A percentile compares a stretch with the other conserved stretches of the same genome.
These are phyloP conservation scores for Callochromis pleurospilus DNA, from an alignment of 2,113 vertebrate species.

Conservation along the genomic window DNA sequence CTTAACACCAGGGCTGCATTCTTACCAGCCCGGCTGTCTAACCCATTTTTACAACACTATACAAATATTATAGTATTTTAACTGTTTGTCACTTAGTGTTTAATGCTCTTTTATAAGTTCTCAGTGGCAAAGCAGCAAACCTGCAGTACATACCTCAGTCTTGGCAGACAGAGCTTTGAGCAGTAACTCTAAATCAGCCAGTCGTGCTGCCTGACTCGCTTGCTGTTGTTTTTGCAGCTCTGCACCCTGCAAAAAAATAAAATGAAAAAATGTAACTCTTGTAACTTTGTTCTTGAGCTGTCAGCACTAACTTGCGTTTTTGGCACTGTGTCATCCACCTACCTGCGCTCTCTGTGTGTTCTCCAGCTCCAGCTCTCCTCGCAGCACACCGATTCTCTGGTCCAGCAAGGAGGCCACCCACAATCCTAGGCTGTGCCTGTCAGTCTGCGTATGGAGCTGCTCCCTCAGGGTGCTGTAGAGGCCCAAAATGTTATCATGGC, in stretches of 20 bases:
- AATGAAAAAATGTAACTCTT: not conserved
- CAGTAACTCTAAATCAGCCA: constrained; percentile 71
- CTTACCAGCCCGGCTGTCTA: not conserved
- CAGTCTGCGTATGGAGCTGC: constrained; percentile 68
- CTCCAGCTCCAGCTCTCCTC: constrained; percentile 55
- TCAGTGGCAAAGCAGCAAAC: not conserved
- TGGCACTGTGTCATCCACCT: not conserved
- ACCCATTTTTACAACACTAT: not conserved
- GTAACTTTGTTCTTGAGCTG: not conserved
- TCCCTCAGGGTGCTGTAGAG: constrained; percentile 72
- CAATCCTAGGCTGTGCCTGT: constrained; percentile 62
- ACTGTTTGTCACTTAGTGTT: not conserved
- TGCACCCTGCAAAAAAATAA: constrained; percentile 23
- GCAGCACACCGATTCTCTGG: constrained; percentile 58
- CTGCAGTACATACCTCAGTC: constrained; percentile 74
- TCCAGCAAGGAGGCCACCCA: constrained; percentile 71
- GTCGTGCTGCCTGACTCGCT: constrained; percentile 66
- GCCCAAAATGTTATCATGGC: constrained; percentile 62
- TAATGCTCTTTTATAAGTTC: not conserved
- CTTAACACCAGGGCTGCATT: not conserved
- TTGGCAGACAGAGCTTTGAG: constrained; percentile 71
- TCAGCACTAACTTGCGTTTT: not conserved
- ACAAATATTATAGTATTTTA: not conserved
- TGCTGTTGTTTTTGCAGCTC: constrained; percentile 60
- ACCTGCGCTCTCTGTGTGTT: constrained; percentile 43